Percentiles rank a stretch among this genome's conserved stretches.
phyloP scores from a whole-genome alignment of 1,140 invertebrate genomes.

The Heterodera schachtii region DNA sequence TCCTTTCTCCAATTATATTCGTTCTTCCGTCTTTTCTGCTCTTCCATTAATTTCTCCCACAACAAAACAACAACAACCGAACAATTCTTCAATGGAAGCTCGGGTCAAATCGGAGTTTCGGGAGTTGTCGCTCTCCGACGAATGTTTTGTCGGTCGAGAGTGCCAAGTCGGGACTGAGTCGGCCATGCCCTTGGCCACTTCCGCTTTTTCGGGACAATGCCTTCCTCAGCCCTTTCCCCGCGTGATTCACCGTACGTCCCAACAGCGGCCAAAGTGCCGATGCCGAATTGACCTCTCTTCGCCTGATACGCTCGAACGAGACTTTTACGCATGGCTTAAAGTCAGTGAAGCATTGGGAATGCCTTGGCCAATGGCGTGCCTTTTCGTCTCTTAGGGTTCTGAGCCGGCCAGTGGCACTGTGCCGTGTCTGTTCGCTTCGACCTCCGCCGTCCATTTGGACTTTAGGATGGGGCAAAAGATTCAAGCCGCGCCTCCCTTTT shows the following conservation, averaged over 20 bases:
- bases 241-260: background rate
- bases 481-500: background rate
- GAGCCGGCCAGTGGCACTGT: background rate
- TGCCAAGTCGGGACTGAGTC: background rate
- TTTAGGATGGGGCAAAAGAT: background rate
- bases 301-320: constrained; percentile 57
- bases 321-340: constrained; percentile 63
- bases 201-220: background rate
- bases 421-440: background rate
- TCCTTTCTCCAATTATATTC: constrained; percentile 17
- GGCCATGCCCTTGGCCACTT: background rate
- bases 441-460: constrained; percentile 1
- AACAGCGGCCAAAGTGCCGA: constrained; percentile 30
- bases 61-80: background rate
- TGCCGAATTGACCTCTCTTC: constrained; percentile 59
- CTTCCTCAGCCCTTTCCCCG: background rate
- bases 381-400: background rate
- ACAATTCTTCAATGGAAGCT: constrained; percentile 3
- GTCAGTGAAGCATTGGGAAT: constrained; percentile 39
- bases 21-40: background rate
- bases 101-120: constrained; percentile 2
- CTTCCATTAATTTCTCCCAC: background rate
- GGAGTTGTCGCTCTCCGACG: background rate
- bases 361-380: background rate
- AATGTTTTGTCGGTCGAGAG: background rate